Evolutionary conservation across 2,113 vertebrate genomes (phyloP).

Genomic region (Prolemur simus): DNA sequence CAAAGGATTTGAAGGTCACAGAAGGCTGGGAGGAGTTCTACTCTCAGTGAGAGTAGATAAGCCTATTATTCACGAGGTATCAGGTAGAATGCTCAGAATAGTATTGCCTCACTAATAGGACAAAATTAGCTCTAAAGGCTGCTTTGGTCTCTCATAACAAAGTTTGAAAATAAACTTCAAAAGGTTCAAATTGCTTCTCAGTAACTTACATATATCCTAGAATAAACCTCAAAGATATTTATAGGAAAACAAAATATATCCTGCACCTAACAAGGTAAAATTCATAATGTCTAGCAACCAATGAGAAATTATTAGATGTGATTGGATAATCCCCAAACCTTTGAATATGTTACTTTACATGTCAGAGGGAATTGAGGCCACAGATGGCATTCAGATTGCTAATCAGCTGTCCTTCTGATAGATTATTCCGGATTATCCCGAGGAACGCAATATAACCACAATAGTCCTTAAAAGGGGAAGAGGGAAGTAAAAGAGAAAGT

Average conservation of each 20-base stretch:
- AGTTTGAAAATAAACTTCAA: background rate
- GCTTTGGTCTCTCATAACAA: background rate
- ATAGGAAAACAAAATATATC: constrained; percentile 18
- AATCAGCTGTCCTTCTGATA: background rate
- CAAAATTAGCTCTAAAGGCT: background rate
- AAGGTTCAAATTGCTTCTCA: background rate
- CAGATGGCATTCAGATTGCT: background rate
- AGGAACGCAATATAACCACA: background rate
- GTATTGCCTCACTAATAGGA: background rate
- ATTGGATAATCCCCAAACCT: background rate
- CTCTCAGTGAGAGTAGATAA: background rate
- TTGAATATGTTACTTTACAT: background rate
- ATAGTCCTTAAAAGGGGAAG: background rate
- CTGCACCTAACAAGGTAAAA: background rate
- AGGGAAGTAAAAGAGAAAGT: background rate
- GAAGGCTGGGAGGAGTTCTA: background rate
- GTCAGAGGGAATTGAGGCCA: background rate
- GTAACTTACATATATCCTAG: background rate
- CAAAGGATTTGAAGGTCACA: background rate
- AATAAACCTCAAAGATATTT: background rate
- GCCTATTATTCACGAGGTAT: background rate
- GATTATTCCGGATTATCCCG: background rate
- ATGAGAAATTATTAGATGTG: background rate
- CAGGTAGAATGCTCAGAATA: background rate
- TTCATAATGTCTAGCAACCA: background rate